A percentile compares a stretch with the other conserved stretches of the same genome.
Evolutionary conservation across 2,797 vertebrate species (phyloP).

Genomic region (Platalea minor): DNA sequence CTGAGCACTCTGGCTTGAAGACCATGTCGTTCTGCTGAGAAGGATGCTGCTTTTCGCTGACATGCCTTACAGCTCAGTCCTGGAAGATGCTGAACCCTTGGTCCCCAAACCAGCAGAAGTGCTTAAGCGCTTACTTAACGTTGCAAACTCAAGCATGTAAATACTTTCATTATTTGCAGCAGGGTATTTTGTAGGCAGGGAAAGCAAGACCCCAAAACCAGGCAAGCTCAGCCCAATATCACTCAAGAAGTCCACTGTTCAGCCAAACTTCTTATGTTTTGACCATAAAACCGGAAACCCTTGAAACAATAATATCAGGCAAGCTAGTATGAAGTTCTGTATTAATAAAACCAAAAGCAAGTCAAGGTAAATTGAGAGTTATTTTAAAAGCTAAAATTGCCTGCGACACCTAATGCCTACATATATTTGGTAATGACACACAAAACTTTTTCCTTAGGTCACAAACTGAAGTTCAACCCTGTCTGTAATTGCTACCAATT

Average conservation of each 20-base stretch:
- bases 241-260: background rate
- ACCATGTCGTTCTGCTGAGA: fast-evolving
- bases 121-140: background rate
- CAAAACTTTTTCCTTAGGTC: background rate
- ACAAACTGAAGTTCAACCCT: background rate
- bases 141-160: background rate
- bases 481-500: background rate
- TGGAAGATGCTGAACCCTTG: background rate
- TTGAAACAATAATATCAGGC: background rate
- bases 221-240: background rate
- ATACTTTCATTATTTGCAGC: background rate
- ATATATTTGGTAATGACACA: background rate
- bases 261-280: background rate
- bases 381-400: background rate
- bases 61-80: background rate
- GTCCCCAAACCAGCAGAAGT: background rate
- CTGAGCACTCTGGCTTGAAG: background rate
- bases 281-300: background rate
- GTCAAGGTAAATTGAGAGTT: background rate
- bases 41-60: background rate
- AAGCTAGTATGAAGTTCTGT: background rate
- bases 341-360: background rate
- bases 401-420: background rate
- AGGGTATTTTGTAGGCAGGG: background rate
- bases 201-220: background rate